phyloP scores from a whole-genome alignment of 2,797 vertebrate species.

The Graptemys geographica region DNA sequence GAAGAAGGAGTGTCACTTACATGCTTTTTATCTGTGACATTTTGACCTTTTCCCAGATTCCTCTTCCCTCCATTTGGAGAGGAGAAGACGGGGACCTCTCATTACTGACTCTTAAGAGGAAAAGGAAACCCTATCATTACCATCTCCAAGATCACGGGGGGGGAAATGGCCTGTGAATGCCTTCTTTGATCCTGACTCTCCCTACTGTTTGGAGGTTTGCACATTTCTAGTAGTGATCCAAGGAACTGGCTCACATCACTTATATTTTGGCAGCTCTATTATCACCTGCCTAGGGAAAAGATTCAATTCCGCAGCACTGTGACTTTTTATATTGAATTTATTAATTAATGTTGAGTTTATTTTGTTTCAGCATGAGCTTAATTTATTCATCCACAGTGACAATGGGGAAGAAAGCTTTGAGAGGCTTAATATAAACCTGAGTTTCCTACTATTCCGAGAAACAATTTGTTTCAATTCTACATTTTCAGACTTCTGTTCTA shows the following conservation, averaged over 20 bases:
- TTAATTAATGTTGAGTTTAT: slow-evolving; percentile 18
- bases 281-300: background rate
- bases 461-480: background rate
- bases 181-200: slow-evolving; percentile 32
- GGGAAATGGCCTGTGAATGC: background rate
- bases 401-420: slow-evolving; percentile 8
- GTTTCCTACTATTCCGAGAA: background rate
- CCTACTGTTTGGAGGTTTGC: slow-evolving; percentile 48
- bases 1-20: background rate
- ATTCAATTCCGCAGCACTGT: background rate
- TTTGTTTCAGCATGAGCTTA: background rate
- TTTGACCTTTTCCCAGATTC: background rate
- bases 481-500: background rate
- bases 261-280: slow-evolving; percentile 1
- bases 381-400: background rate
- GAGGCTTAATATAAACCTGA: background rate
- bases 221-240: slow-evolving; percentile 37
- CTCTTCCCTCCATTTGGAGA: background rate
- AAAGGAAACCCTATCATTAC: background rate
- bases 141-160: background rate
- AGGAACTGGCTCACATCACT: background rate
- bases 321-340: background rate
- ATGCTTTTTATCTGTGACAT: background rate
- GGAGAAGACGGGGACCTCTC: background rate
- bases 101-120: background rate